These are phyloP conservation scores for Drosophila bifasciata DNA, from an alignment of 1,140 invertebrate genomes.

Conservation along the genomic window DNA sequence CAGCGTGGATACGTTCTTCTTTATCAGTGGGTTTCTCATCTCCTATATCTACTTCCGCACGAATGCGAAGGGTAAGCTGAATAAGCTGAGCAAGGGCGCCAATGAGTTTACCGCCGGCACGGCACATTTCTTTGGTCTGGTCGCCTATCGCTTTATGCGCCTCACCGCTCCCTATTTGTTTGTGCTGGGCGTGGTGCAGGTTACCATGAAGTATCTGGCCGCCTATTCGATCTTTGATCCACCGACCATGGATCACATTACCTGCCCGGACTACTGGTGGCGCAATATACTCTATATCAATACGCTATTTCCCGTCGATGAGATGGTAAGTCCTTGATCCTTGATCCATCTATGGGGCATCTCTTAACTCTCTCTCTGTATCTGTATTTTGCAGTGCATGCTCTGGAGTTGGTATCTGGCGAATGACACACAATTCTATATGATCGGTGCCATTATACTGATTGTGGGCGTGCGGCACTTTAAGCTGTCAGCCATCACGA, in stretches of 20 bases:
- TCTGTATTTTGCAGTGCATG: slow-evolving; percentile 90
- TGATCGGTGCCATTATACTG: slow-evolving; percentile 90
- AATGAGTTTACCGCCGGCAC: slow-evolving; percentile 88
- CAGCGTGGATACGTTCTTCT: slow-evolving; percentile 97
- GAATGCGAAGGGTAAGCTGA: slow-evolving; percentile 91
- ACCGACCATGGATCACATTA: slow-evolving; percentile 91
- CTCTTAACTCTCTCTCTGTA: not conserved
- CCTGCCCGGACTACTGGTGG: slow-evolving; percentile 94
- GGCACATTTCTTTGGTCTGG: slow-evolving; percentile 91
- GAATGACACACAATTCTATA: slow-evolving; percentile 93
- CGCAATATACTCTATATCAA: slow-evolving; percentile 93
- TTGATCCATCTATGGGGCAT: too few relatives aligned
- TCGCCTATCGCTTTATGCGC: slow-evolving; percentile 91
- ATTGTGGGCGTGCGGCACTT: slow-evolving; percentile 90
- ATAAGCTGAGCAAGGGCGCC: slow-evolving; percentile 89
- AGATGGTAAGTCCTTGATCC: slow-evolving; percentile 94
- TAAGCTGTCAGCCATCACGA: slow-evolving; percentile 87
- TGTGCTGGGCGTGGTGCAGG: slow-evolving; percentile 90
- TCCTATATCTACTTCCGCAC: slow-evolving; percentile 93
- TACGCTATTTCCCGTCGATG: slow-evolving; percentile 92
- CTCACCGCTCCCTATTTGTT: slow-evolving; percentile 94
- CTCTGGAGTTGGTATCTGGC: slow-evolving; percentile 95
- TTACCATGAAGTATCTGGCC: slow-evolving; percentile 92
- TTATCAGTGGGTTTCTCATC: slow-evolving; percentile 91
- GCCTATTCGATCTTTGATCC: slow-evolving; percentile 92